These are phyloP conservation scores for Decapterus maruadsi DNA, from an alignment of 2,797 vertebrate species.

Conservation along the genomic window DNA sequence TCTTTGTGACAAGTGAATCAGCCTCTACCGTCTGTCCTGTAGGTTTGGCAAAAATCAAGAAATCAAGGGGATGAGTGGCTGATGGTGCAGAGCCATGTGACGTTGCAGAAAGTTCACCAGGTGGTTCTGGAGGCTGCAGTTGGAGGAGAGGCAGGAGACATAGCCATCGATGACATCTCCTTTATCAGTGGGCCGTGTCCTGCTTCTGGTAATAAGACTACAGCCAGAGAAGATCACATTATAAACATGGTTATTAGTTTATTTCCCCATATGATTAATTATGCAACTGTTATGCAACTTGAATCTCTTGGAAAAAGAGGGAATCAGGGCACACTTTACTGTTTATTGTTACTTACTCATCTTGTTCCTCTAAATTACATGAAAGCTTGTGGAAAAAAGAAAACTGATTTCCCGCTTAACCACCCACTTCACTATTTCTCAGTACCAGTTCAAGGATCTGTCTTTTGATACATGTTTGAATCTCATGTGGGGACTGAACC, in stretches of 20 bases:
- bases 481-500: too few relatives aligned
- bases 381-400: neutral
- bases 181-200: constrained; percentile 75
- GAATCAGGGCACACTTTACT: neutral
- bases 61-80: constrained; percentile 82
- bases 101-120: constrained; percentile 76
- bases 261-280: neutral
- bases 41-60: constrained; percentile 85
- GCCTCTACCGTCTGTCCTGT: constrained; percentile 68
- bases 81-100: constrained; percentile 77
- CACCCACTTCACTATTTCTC: neutral
- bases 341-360: neutral
- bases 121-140: constrained; percentile 82
- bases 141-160: constrained; percentile 82
- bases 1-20: constrained; percentile 77
- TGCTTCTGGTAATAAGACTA: constrained; percentile 74
- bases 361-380: neutral
- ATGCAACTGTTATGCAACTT: neutral
- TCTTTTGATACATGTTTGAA: neutral
- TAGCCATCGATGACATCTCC: constrained; percentile 84
- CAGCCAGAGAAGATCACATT: neutral
- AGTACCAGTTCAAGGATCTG: neutral
- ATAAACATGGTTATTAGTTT: neutral
- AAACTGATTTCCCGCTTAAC: neutral
- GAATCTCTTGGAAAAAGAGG: neutral